Conservation (phyloP, 2,113 vertebrate species). For the Salvelinus sp. region DNA sequence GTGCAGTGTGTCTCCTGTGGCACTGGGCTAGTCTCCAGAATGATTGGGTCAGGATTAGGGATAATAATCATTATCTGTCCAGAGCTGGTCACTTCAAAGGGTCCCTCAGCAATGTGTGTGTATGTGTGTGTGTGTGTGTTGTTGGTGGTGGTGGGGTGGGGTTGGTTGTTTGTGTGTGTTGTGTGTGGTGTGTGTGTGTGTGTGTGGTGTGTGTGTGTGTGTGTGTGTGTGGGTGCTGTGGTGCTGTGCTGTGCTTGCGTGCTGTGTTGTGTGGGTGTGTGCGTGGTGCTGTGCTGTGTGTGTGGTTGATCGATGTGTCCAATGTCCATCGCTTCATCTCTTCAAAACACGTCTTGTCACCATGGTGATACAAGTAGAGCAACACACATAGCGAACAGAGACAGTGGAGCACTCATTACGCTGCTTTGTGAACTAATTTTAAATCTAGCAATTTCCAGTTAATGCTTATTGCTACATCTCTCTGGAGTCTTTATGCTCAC, state of each 20-base stretch:
- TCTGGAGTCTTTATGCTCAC: no score
- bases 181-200: no score
- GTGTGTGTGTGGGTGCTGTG: conserved; percentile 15
- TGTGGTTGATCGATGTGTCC: no score
- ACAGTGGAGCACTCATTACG: not conserved
- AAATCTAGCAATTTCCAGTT: not conserved
- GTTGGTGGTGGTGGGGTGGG: no score
- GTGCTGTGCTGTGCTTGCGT: conserved; percentile 15
- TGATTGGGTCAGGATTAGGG: conserved; percentile 63
- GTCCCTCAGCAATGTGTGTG: conserved; percentile 23
- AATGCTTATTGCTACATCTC: no score
- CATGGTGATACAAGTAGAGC: not conserved
- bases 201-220: conserved; percentile 14
- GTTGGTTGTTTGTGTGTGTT: no score
- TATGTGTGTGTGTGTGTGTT: not conserved
- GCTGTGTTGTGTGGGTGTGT: not conserved
- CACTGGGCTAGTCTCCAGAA: conserved; percentile 34
- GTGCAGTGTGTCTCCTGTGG: conserved; percentile 33
- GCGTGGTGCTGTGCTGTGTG: conserved; percentile 11
- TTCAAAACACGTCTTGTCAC: conserved; percentile 31
- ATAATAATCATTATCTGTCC: conserved; percentile 64
- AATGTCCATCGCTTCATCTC: conserved; percentile 28
- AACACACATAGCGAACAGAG: not conserved
- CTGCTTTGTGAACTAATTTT: not conserved
- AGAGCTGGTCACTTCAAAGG: conserved; percentile 46